A percentile compares a stretch with the other conserved stretches of the same genome.
Conservation (phyloP, 2,888 invertebrate genomes). For the Synanthedon formicaeformis region DNA sequence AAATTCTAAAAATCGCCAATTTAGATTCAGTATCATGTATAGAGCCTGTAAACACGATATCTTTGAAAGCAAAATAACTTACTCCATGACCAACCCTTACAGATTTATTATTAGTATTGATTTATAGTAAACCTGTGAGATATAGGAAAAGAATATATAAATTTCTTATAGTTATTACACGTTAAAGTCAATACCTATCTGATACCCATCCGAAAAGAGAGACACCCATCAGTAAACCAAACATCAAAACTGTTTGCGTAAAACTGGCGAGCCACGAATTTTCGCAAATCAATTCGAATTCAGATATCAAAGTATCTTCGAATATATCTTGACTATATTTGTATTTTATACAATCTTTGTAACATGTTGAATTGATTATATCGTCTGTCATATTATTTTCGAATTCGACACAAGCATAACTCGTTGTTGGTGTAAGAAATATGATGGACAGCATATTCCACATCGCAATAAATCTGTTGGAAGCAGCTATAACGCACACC, state of each 20-base stretch:
- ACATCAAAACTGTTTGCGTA: constrained; percentile 32
- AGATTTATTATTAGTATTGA: too few species aligned
- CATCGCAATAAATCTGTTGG: constrained; percentile 20
- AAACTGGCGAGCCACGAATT: constrained; percentile 36
- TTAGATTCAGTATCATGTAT: too few species aligned
- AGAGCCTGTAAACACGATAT: too few species aligned
- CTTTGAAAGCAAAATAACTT: too few species aligned
- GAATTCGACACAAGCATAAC: constrained; percentile 27
- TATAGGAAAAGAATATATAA: too few species aligned
- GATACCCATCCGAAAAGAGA: constrained; percentile 38
- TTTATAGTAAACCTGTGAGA: too few species aligned
- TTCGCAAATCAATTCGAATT: constrained; percentile 34
- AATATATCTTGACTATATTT: constrained; percentile 21
- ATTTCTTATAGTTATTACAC: too few species aligned
- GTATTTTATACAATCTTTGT: constrained; percentile 29
- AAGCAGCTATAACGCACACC: constrained; percentile 13
- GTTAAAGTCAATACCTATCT: constrained; percentile 24
- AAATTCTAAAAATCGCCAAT: too few species aligned
- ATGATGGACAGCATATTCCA: constrained; percentile 29
- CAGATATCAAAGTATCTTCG: constrained; percentile 24
- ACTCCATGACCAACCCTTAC: too few species aligned
- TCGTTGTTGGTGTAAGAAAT: constrained; percentile 31
- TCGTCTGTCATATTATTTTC: constrained; percentile 12
- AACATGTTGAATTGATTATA: constrained; percentile 27
- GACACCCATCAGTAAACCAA: constrained; percentile 31